Percentiles rank a stretch among this genome's conserved stretches.
These are phyloP conservation scores for Acromyrmex charruanus DNA, from an alignment of 1,140 invertebrate species.

Conservation along the genomic window DNA sequence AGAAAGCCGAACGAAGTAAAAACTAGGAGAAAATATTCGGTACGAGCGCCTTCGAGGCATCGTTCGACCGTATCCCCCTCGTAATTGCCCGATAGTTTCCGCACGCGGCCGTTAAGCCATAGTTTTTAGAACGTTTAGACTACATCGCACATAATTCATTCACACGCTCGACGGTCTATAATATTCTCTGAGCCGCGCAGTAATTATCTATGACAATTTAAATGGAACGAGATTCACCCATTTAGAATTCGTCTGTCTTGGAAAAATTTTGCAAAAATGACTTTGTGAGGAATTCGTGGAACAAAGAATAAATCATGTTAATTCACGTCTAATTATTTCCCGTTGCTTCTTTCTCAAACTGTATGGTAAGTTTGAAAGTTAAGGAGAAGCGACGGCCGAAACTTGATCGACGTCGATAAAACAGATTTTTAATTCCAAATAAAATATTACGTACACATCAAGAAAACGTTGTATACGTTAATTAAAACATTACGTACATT, in stretches of 20 bases:
- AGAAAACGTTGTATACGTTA: no score
- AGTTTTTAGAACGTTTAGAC: conserved; percentile 44
- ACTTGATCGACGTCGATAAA: no score
- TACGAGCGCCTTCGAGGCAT: conserved; percentile 20
- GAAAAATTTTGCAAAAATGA: conserved; percentile 10
- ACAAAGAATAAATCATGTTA: background rate
- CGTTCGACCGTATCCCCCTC: conserved; percentile 45
- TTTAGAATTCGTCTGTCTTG: background rate
- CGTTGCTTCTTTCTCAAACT: conserved; percentile 10
- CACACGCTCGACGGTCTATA: conserved; percentile 14
- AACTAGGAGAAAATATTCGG: conserved; percentile 20
- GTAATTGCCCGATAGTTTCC: conserved; percentile 24
- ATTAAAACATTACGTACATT: no score
- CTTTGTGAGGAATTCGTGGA: background rate
- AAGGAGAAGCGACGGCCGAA: no score
- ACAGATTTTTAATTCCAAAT: no score
- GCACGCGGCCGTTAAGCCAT: conserved; percentile 31
- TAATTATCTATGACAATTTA: conserved; percentile 5
- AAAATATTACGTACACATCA: no score
- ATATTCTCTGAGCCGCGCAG: conserved; percentile 1
- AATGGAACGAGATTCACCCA: background rate
- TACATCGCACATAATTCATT: conserved; percentile 34
- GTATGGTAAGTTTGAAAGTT: background rate
- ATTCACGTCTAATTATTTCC: background rate
- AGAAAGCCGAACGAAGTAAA: background rate